Evolutionary conservation across 2,888 invertebrate species (phyloP), one percentile per base, ranked within the genome.

Genomic region (Sialis lutaria): DNA sequence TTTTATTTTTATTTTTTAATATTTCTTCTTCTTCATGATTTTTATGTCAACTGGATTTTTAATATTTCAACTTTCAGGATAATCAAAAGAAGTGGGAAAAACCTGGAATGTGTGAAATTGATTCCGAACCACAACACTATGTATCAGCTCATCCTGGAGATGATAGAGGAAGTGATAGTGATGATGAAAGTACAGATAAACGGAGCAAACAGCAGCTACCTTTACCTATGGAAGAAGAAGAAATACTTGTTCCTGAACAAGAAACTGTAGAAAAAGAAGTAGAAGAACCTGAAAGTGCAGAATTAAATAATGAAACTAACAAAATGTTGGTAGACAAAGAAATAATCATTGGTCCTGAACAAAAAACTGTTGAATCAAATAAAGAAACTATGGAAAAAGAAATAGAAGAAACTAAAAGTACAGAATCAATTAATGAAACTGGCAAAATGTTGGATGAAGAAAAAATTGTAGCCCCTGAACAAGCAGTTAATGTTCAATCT

Each of bases 91-190:
- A 63, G 42, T 80, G 76, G 75, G 69, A 72, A 2, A 76, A 79
- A 50, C 79, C 81, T 8, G 80, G 80, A 49, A 69, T 54, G 1
- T 69, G 73, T 49, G 68, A 72, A 46, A 62, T 64, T 7, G 57
- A 67, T 8, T 66, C 67, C 42, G 67, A 67, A 48, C 77, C 79
- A 30, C 67, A 72, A 42, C 67, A 70, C 50, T 72, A 74, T 55
- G 71, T 77, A 46, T 73, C 79, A 1, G 68, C 72, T 40, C 80
- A 82, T 67, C 81, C 82, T 41, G 82, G 80, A 40, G 77, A 77
- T 53, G 72, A 70, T 50, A 64, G 73, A 33, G 74, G 75, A 50
- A 70, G 71, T 1, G 78, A 79, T 56, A 75, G 75, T 55, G 77
- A 79, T 56, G 74, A 75, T 52, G 74, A 74, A 50, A 60, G 59